phyloP scores from a whole-genome alignment of 2,797 vertebrate genomes.

The Hypotaenidia philippensis region DNA sequence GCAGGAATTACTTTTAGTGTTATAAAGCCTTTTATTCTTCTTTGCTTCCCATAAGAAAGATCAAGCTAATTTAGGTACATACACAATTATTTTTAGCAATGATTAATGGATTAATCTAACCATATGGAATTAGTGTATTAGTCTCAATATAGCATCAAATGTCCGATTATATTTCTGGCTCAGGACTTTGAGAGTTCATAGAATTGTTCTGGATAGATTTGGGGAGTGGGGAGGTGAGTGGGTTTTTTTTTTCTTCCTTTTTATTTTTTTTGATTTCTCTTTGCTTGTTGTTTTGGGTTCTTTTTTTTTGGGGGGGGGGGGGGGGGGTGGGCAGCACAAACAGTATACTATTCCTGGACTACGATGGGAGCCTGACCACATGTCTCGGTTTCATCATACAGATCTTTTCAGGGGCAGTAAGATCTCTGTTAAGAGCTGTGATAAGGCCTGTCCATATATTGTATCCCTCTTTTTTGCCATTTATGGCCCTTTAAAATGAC shows the following conservation, averaged over 20 bases:
- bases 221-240: background rate
- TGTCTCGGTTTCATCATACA: background rate
- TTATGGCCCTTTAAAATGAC: conserved; percentile 18
- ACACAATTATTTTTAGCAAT: conserved; percentile 37
- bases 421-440: background rate
- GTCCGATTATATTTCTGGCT: conserved; percentile 7
- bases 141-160: conserved; percentile 34
- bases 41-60: background rate
- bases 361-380: background rate
- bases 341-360: background rate
- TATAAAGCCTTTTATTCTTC: conserved; percentile 16
- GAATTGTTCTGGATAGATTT: background rate
- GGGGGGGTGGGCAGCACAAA: background rate
- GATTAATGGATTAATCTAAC: conserved; percentile 58
- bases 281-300: background rate
- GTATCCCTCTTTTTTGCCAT: background rate
- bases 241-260: rapidly evolving
- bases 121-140: conserved; percentile 1
- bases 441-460: background rate
- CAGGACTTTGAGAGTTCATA: background rate
- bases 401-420: background rate
- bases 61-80: conserved; percentile 1
- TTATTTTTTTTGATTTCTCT: too few species aligned
- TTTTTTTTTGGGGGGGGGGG: too few species aligned
- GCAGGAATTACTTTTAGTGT: conserved; percentile 1